Conservation (phyloP, 2,888 invertebrate genomes). For the Cantharis rufa region DNA sequence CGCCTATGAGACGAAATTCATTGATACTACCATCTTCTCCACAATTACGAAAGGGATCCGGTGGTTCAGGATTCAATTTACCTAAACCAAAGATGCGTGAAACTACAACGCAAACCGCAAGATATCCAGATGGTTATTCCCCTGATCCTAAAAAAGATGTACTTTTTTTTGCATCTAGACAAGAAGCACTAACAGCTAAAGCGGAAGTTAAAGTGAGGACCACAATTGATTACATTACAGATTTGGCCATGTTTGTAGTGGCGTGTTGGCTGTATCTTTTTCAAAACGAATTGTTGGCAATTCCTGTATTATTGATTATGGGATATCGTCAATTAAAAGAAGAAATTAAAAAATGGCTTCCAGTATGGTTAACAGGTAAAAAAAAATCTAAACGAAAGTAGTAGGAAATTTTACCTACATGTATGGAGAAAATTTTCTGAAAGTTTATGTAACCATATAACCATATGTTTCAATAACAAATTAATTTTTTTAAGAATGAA, state of each 20-base stretch:
- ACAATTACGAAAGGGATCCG: constrained; percentile 5
- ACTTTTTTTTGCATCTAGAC: constrained; percentile 45
- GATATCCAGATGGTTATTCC: not conserved
- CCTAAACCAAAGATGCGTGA: constrained; percentile 46
- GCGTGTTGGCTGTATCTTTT: constrained; percentile 84
- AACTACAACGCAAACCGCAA: constrained; percentile 52
- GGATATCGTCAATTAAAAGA: constrained; percentile 77
- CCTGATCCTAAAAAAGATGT: not conserved
- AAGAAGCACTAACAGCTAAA: constrained; percentile 63
- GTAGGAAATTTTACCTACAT: not conserved
- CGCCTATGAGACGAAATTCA: constrained; percentile 30
- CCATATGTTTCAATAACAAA: not conserved
- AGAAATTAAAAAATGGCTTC: constrained; percentile 63
- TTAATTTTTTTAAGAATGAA: not conserved
- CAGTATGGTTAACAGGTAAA: constrained; percentile 60
- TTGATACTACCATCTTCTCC: not conserved
- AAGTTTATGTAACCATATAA: not conserved
- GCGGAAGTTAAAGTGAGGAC: constrained; percentile 71
- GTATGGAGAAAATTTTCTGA: not conserved
- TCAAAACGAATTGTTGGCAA: constrained; percentile 77
- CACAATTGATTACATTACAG: constrained; percentile 73
- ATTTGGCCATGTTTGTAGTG: constrained; percentile 72
- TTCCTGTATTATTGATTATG: constrained; percentile 76
- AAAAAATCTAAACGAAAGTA: constrained; percentile 24
- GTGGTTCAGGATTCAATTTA: not conserved